Conservation (phyloP, 2,797 vertebrate genomes). For the Coccyzus lansbergi region DNA sequence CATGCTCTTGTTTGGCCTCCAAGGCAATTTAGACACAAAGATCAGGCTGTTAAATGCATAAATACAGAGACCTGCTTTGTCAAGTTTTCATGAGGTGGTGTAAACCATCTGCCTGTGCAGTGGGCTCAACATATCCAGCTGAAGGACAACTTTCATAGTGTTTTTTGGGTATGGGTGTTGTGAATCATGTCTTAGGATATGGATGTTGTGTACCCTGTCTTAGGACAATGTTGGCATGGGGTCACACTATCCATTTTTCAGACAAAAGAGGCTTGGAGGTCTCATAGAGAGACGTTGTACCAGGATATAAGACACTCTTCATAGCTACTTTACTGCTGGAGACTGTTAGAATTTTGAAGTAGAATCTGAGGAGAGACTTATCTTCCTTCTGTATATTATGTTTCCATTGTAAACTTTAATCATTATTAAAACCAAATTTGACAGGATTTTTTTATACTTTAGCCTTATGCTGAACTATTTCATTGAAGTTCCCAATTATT, state of each 20-base stretch:
- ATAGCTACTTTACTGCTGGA: neutral
- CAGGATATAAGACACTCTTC: rapidly evolving
- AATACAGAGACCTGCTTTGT: neutral
- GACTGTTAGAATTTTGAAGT: neutral
- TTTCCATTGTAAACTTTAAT: neutral
- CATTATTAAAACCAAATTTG: neutral
- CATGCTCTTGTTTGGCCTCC: neutral
- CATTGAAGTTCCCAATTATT: neutral
- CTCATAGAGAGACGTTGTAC: neutral
- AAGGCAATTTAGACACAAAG: neutral
- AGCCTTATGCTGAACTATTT: slow-evolving; percentile 33
- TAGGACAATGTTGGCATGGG: neutral
- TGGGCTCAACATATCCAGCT: neutral
- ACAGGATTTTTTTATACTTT: slow-evolving; percentile 7
- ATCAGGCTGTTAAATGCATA: neutral
- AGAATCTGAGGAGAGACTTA: neutral
- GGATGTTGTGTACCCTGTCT: neutral
- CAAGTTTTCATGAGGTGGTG: neutral
- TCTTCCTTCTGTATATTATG: neutral
- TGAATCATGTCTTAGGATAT: neutral
- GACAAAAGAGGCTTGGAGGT: neutral
- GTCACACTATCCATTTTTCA: neutral
- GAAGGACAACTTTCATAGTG: neutral
- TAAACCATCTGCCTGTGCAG: neutral
- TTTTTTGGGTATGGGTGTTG: neutral